A percentile compares a stretch with the other conserved stretches of the same genome.
phyloP scores from a whole-genome alignment of 1,140 invertebrate genomes.

The Homalodisca vitripennis region DNA sequence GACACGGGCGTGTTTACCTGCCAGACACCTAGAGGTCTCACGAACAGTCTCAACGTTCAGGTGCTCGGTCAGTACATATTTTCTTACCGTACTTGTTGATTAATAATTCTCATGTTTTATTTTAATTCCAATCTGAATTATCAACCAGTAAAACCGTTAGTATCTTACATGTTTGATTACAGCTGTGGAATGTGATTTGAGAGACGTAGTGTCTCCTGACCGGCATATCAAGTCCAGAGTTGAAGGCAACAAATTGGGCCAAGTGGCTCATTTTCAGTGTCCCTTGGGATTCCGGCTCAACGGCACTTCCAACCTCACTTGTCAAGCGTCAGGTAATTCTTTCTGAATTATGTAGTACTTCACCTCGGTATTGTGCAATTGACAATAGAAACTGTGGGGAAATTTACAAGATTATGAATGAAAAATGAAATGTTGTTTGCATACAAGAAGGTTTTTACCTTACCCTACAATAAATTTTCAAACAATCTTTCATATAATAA shows the following conservation, averaged over 20 bases:
- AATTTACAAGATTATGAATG: no score
- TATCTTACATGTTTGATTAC: constrained; percentile 46
- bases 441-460: no score
- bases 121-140: no score
- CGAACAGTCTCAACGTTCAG: constrained; percentile 74
- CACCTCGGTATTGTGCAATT: no score
- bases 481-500: no score
- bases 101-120: constrained; percentile 27
- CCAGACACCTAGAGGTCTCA: constrained; percentile 72
- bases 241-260: constrained; percentile 67
- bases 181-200: constrained; percentile 61
- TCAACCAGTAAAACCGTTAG: not conserved
- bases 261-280: constrained; percentile 65
- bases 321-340: constrained; percentile 71
- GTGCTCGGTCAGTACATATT: no score
- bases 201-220: constrained; percentile 46
- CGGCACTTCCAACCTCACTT: constrained; percentile 67
- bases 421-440: no score
- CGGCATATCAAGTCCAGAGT: constrained; percentile 56
- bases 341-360: no score
- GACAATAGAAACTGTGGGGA: no score
- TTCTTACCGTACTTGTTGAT: no score
- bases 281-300: constrained; percentile 67
- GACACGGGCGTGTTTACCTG: constrained; percentile 84
- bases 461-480: no score